phyloP scores from a whole-genome alignment of 2,113 vertebrate genomes.

The Gobius niger region DNA sequence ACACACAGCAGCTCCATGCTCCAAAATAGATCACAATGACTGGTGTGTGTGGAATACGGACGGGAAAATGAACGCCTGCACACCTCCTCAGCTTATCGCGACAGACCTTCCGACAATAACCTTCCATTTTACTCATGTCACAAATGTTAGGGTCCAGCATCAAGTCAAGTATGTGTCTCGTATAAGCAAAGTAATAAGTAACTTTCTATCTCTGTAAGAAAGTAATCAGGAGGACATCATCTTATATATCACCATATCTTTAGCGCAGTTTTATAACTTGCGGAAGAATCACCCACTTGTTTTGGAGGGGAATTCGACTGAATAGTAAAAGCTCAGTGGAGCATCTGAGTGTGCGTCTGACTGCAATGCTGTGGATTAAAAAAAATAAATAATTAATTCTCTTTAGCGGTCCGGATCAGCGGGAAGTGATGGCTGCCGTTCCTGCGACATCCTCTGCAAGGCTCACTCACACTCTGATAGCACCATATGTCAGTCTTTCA shows the following conservation, averaged over 20 bases:
- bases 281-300: slow-evolving; percentile 4
- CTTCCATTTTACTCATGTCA: slow-evolving; percentile 1
- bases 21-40: slow-evolving; percentile 47
- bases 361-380: slow-evolving; percentile 21
- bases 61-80: slow-evolving; percentile 28
- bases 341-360: slow-evolving; percentile 26
- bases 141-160: no score
- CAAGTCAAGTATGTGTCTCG: background rate
- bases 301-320: slow-evolving; percentile 12
- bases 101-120: slow-evolving; percentile 16
- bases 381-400: background rate
- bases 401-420: slow-evolving; percentile 6
- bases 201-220: no score
- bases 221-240: no score
- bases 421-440: background rate
- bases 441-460: background rate
- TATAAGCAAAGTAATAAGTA: no score
- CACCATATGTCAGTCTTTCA: slow-evolving; percentile 4
- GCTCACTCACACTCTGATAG: slow-evolving; percentile 1
- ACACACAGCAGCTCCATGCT: slow-evolving; percentile 35
- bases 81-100: slow-evolving; percentile 2
- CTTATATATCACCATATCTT: background rate
- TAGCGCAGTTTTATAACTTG: background rate
- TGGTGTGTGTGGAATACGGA: slow-evolving; percentile 3
- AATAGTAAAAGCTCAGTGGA: background rate